These are phyloP conservation scores for Oriolus oriolus DNA, from an alignment of 2,113 vertebrate genomes.

Conservation along the genomic window DNA sequence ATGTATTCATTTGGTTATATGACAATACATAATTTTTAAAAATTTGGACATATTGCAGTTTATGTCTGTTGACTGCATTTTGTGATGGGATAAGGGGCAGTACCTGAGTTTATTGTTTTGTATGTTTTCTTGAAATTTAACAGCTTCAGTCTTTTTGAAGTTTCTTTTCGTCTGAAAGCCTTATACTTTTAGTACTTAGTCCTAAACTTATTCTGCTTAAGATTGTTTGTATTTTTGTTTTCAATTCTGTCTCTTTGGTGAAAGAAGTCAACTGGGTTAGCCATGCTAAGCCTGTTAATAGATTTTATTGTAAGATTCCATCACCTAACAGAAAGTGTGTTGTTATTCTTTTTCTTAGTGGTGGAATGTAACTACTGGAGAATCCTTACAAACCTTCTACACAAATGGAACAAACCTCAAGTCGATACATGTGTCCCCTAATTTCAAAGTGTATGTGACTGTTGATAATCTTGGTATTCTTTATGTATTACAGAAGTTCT, in stretches of 20 bases:
- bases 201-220: neutral
- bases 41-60: neutral
- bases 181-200: neutral
- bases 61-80: neutral
- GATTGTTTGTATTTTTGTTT: neutral
- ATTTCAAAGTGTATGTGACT: conserved; percentile 90
- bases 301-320: neutral
- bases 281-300: neutral
- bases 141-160: neutral
- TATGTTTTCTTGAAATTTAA: neutral
- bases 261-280: neutral
- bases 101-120: neutral
- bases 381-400: conserved; percentile 91
- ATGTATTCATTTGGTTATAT: neutral
- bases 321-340: neutral
- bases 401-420: conserved; percentile 88
- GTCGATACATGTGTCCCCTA: conserved; percentile 83
- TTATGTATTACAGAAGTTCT: conserved; percentile 84
- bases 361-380: conserved; percentile 88
- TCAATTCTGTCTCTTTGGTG: neutral
- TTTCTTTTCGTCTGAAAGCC: neutral
- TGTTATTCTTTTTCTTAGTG: conserved; percentile 75
- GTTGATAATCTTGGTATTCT: conserved; percentile 95
- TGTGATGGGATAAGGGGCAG: neutral
- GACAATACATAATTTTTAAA: neutral